These are phyloP conservation scores for Rhabdophis nuchalis DNA, from an alignment of 2,797 vertebrate genomes.

Conservation along the genomic window DNA sequence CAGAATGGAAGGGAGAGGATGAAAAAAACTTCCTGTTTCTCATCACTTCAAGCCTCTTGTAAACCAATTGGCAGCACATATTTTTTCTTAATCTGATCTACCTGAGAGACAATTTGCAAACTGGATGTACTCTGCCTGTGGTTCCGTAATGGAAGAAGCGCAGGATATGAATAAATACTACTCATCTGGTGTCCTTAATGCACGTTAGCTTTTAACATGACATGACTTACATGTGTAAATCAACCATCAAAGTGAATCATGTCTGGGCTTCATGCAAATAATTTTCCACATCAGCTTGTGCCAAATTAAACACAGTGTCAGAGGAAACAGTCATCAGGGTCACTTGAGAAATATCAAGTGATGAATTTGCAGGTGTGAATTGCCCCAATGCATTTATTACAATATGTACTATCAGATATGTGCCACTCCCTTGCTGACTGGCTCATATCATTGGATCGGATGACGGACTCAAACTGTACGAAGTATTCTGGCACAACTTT, in stretches of 20 bases:
- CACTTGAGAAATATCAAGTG: not conserved
- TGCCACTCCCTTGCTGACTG: not conserved
- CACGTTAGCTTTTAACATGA: not conserved
- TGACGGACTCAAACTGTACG: not conserved
- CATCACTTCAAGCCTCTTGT: not conserved
- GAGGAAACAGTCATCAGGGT: not conserved
- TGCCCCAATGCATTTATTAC: not conserved
- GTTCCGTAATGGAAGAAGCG: not conserved
- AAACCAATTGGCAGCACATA: not conserved
- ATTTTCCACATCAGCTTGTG: not conserved
- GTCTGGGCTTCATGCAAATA: not conserved
- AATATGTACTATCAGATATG: not conserved
- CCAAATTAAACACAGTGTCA: not conserved
- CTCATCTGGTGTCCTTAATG: not conserved
- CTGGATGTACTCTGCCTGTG: not conserved
- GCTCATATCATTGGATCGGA: not conserved
- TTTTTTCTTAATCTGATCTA: not conserved
- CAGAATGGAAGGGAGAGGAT: not conserved
- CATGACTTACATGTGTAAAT: not conserved
- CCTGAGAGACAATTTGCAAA: not conserved
- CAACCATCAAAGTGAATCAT: not conserved
- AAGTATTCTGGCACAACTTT: not conserved
- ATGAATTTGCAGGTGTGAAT: not conserved
- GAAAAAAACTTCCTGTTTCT: not conserved
- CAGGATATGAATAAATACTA: not conserved